Evolutionary conservation across 2,113 vertebrate genomes (phyloP).

Genomic region (Saguinus midas): DNA sequence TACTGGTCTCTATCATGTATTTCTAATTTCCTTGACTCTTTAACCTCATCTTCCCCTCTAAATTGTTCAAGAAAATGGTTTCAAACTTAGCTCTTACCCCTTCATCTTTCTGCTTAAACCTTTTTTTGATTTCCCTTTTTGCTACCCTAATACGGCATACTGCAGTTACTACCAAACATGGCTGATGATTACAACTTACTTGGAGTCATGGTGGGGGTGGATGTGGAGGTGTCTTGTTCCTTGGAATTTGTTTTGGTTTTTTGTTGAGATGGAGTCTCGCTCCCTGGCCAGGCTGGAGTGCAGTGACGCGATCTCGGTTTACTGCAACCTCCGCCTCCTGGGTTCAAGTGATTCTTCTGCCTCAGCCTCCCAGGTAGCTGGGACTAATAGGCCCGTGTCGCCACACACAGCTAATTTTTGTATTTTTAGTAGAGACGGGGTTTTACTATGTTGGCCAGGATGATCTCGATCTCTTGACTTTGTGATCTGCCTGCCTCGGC

Average conservation of each 20-base stretch:
- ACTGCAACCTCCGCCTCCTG: too few species aligned
- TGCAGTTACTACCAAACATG: not conserved
- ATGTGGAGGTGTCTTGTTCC: not conserved
- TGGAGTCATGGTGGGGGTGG: not conserved
- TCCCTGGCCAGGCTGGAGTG: too few species aligned
- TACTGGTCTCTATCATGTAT: not conserved
- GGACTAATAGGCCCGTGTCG: too few species aligned
- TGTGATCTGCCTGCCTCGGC: too few species aligned
- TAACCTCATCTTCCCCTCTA: not conserved
- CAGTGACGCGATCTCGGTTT: too few species aligned
- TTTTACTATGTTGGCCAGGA: too few species aligned
- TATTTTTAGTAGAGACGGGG: too few species aligned
- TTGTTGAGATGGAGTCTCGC: too few species aligned
- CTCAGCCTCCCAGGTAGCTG: too few species aligned
- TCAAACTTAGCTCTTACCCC: not conserved
- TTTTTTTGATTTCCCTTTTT: not conserved
- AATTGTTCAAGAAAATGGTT: not conserved
- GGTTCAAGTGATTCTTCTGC: too few species aligned
- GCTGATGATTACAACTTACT: not conserved
- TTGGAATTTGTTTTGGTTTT: not conserved
- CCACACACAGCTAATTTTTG: too few species aligned
- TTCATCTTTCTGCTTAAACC: not conserved
- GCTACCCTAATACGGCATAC: not conserved
- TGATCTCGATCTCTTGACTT: too few species aligned
- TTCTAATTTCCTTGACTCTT: not conserved